Evolutionary conservation across 2,113 vertebrate genomes (phyloP).

Genomic region (Chrysemys picta): DNA sequence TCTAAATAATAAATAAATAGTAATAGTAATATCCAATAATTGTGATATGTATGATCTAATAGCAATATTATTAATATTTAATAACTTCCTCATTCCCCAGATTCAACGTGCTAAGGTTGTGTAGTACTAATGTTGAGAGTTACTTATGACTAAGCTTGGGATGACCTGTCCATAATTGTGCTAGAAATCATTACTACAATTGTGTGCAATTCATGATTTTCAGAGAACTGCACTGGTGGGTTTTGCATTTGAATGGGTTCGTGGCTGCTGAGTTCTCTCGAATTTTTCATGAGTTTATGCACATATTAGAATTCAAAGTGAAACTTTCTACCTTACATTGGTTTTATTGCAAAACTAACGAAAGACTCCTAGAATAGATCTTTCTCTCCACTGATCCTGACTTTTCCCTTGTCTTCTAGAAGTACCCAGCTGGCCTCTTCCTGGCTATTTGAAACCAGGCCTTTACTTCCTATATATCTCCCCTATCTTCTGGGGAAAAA

Average conservation of each 20-base stretch:
- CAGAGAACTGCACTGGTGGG: background rate
- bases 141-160: background rate
- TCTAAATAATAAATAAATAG: constrained; percentile 27
- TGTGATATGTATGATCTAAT: background rate
- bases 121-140: background rate
- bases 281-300: background rate
- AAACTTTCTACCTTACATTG: background rate
- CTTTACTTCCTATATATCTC: background rate
- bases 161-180: background rate
- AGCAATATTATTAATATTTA: no score
- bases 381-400: no score
- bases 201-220: background rate
- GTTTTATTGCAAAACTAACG: background rate
- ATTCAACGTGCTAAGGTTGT: background rate
- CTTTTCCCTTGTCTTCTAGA: no score
- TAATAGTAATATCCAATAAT: background rate
- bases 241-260: background rate
- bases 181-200: background rate
- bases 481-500: background rate
- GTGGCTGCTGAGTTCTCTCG: background rate
- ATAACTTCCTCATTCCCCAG: background rate
- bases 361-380: no score
- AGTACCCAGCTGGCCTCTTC: background rate
- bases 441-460: background rate
- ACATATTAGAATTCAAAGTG: no score